phyloP scores from a whole-genome alignment of 2,797 vertebrate genomes.

The Heteromormyrus szaboi region DNA sequence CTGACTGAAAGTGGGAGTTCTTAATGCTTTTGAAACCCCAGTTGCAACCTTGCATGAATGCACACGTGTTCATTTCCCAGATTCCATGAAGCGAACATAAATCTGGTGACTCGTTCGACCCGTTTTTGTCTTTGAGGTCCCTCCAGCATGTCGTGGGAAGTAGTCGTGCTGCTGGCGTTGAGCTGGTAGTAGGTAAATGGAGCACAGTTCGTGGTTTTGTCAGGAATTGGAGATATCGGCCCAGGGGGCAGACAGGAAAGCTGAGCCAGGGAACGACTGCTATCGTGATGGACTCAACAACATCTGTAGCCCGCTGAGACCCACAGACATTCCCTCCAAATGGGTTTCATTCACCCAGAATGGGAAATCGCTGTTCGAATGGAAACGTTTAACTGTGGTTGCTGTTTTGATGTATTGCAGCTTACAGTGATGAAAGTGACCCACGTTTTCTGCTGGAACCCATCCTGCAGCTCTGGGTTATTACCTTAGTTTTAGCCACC shows the following conservation, averaged over 20 bases:
- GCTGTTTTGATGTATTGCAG: not conserved
- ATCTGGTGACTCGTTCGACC: not conserved
- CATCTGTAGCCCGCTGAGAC: constrained; percentile 3
- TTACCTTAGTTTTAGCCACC: not conserved
- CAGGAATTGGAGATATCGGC: not conserved
- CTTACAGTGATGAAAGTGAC: not conserved
- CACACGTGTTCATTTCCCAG: not conserved
- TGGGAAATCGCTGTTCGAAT: not conserved
- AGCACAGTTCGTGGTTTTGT: not conserved
- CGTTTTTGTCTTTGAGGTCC: not conserved
- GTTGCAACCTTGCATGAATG: not conserved
- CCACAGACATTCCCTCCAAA: constrained; percentile 8
- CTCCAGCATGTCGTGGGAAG: not conserved
- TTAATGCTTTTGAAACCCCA: not conserved
- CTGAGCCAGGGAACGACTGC: not conserved
- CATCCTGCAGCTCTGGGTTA: not conserved
- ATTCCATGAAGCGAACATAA: not conserved
- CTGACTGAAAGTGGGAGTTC: not conserved
- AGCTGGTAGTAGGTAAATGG: not conserved
- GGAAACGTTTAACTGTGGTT: not conserved
- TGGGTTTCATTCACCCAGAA: not conserved
- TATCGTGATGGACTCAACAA: not conserved
- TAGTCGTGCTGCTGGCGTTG: not conserved
- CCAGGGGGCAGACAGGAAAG: not conserved
- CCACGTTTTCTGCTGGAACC: not conserved